Evolutionary conservation across 1,140 invertebrate genomes (phyloP), one percentile per base, ranked within the genome.

Genomic region (Phymastichus coffea): DNA sequence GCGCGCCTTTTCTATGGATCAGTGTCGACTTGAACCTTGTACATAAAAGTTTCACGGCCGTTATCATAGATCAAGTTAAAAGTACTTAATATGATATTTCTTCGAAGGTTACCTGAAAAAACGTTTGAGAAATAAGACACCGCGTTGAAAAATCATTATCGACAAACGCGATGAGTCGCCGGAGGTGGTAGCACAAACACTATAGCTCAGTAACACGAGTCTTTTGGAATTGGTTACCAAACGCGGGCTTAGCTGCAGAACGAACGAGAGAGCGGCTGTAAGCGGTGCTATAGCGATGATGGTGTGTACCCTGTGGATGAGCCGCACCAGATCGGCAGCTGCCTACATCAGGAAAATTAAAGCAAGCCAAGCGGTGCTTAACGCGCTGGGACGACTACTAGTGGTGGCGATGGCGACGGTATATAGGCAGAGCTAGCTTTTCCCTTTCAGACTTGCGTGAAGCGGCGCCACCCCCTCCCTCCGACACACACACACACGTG

Each of bases 311-410:
- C 66, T 68, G 63, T 69, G 69, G 69, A 67, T 66, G 68, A 66
- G 71, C 70, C 69, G n/a, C n/a, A n/a, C n/a, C n/a, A n/a, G 64
- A 73, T 70, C 75, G 76, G 73, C 63, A 73, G 68, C 73, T 75
- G 75, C 75, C 75, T 79, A 79, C 77, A 78, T 78, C 77, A 78
- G 73, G 77, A 79, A 79, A 79, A 79, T 79, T 79, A 78, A 79
- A 79, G 70, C 77, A 78, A 79, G 74, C 76, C 75, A 77, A 78
- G 76, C 77, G 75, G 70, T 78, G 76, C 70, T 77, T 78, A 79
- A 79, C 76, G 71, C 75, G 77, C 70, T 76, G 73, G 71, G 73
- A 75, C 76, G 74, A 78, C 73, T 74, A 66, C 70, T 73, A 62
- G 46, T 63, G 61, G 69, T 65, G 67, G 69, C 68, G 72, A 68